phyloP scores from a whole-genome alignment of 2,797 vertebrate genomes.

The Diceros bicornis region DNA sequence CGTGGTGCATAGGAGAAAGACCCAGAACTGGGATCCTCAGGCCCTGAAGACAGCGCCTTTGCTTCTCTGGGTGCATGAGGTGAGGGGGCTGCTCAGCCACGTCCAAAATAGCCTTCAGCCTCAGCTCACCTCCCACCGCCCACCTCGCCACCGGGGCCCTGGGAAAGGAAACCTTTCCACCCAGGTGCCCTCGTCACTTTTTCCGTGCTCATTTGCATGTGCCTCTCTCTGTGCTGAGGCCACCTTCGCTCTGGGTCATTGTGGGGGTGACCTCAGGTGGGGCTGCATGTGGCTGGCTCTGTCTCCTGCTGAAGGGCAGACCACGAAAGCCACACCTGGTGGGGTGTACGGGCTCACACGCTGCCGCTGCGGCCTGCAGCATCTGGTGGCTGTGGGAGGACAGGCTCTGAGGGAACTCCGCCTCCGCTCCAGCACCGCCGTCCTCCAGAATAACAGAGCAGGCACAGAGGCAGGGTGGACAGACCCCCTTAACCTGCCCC shows the following conservation, averaged over 20 bases:
- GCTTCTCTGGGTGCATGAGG: background rate
- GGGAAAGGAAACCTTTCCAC: slow-evolving; percentile 21
- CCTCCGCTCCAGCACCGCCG: background rate
- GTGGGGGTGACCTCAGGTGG: background rate
- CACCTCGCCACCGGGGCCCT: background rate
- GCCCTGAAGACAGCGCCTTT: background rate
- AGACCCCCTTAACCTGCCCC: background rate
- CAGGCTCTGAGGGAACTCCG: background rate
- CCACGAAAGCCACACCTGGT: slow-evolving; percentile 30
- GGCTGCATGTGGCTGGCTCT: background rate
- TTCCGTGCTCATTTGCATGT: slow-evolving; percentile 60
- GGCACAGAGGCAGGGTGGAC: background rate
- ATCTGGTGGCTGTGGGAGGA: background rate
- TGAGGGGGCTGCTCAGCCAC: background rate
- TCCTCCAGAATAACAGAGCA: background rate
- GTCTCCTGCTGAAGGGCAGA: slow-evolving; percentile 20
- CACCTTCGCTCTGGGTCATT: background rate
- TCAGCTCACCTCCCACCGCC: background rate
- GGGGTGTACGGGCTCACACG: background rate
- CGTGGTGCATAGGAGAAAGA: background rate
- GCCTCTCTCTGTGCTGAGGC: background rate
- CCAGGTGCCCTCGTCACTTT: slow-evolving; percentile 28
- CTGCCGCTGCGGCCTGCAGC: background rate
- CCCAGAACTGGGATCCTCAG: background rate
- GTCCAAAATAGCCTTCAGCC: background rate